Evolutionary conservation across 2,797 vertebrate species (phyloP).

Genomic region (Neosilurus hyrtlii): DNA sequence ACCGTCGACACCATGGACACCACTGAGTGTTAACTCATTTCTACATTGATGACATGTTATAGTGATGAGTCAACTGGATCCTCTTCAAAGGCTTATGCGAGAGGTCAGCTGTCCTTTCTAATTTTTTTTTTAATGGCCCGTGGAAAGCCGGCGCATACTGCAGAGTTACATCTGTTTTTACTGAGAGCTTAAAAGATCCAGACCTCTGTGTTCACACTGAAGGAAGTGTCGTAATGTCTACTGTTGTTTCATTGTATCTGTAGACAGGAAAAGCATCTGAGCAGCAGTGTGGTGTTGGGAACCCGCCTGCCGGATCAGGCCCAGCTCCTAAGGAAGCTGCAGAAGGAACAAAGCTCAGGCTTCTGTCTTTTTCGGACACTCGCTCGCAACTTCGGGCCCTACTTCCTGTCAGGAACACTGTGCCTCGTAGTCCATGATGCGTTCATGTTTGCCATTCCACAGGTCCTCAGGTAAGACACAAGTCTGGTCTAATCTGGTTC

Average conservation of each 20-base stretch:
- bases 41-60: slow-evolving; percentile 63
- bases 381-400: slow-evolving; percentile 78
- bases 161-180: slow-evolving; percentile 37
- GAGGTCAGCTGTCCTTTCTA: slow-evolving; percentile 48
- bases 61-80: slow-evolving; percentile 57
- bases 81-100: slow-evolving; percentile 43
- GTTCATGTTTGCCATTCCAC: slow-evolving; percentile 88
- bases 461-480: slow-evolving; percentile 81
- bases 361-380: slow-evolving; percentile 79
- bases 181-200: slow-evolving; percentile 50
- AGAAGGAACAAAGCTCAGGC: slow-evolving; percentile 70
- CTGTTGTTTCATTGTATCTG: not conserved
- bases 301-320: slow-evolving; percentile 76
- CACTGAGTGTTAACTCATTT: slow-evolving; percentile 62
- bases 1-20: slow-evolving; percentile 48
- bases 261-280: slow-evolving; percentile 71
- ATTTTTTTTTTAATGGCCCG: slow-evolving; percentile 24
- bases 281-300: slow-evolving; percentile 65
- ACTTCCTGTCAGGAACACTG: slow-evolving; percentile 83
- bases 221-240: not conserved
- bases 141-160: slow-evolving; percentile 36
- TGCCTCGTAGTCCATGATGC: slow-evolving; percentile 82
- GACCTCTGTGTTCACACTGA: slow-evolving; percentile 2
- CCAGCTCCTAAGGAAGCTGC: slow-evolving; percentile 79
- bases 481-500: not conserved